Evolutionary conservation across 2,797 vertebrate genomes (phyloP).

Genomic region (Mustela erminea): DNA sequence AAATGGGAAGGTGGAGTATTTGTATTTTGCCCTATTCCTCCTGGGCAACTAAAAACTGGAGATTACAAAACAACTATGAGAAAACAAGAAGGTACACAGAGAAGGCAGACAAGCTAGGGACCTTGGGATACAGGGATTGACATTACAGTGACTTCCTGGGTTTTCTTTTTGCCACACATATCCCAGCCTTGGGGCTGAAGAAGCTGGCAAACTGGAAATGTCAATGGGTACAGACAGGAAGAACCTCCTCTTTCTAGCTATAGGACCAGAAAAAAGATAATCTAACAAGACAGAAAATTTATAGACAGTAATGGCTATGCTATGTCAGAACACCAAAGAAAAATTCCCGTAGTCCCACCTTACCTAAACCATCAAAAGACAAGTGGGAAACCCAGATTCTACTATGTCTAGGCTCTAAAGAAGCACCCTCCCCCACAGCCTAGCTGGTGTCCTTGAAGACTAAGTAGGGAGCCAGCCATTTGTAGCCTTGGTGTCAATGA

Average conservation of each 20-base stretch:
- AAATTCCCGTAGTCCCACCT: not conserved
- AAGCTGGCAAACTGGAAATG: not conserved
- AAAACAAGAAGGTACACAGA: not conserved
- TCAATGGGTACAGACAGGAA: not conserved
- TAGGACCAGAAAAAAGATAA: not conserved
- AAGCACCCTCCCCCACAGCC: rapidly evolving
- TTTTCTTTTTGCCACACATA: not conserved
- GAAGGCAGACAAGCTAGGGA: not conserved
- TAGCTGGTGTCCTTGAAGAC: not conserved
- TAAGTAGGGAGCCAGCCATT: not conserved
- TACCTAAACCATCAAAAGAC: no score
- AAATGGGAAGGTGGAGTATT: not conserved
- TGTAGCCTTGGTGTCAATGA: not conserved
- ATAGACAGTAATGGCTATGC: not conserved
- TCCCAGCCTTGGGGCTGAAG: not conserved
- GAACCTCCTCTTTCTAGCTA: not conserved
- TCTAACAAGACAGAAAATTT: not conserved
- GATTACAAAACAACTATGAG: not conserved
- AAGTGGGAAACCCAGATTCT: not conserved
- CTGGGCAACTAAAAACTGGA: not conserved
- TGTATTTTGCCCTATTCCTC: not conserved
- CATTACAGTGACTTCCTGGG: not conserved
- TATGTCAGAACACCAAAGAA: not conserved
- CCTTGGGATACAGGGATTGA: not conserved
- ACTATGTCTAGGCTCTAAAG: not conserved